Base-by-base conservation (phyloP, 2,888 invertebrate species). In the Stramonita haemastoma region DNA sequence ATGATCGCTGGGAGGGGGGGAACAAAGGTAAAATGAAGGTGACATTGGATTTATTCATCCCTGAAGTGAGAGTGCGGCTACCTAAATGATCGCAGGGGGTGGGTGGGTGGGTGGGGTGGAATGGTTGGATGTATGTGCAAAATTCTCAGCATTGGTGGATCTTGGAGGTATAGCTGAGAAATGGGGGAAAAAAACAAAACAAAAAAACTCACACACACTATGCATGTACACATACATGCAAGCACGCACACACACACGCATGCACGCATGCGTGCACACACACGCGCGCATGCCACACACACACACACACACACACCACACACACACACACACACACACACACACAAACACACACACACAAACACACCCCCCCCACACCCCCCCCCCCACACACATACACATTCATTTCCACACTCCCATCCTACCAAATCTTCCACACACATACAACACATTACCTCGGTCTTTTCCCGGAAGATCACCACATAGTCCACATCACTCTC, bases 401-500 rank as follows among this genome's bases (percentile, higher is more conserved):
- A 77, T 8, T 46, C 77, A 77, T 8, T 46, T 17, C 46, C 46
- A 46, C 46, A 46, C 46, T 8, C 46, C 8, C 46, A 60, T 46
- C 46, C 46, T 8, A 46, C 77, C 19, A 6, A 73, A 6, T 46
- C 46, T 46, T 8, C 46, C 46, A 57, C 36, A 66, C 34, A 89
- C 73, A 32, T 57, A 17, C 32, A 29, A 29, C 79, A 79, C 79
- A 36, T 46, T 89, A 94, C 95, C 93, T 94, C 91, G 8, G 93
- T 93, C 32, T 91, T 91, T 46, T 93, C 93, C 32, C 92, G 91
- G 91, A 94, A 95, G 22, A 95, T 92, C 15, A 95, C 93, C 11
- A 95, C 89, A 90, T 94, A 95, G 88, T 95, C 95, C 5, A 93
- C 92, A 90, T 95, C 95, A 92, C 95, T 95, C 60, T 93, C 92